A percentile compares a stretch with the other conserved stretches of the same genome.
Conservation (phyloP, 92 coral and sea anemone species). For the Epizoanthus illoricatus region DNA sequence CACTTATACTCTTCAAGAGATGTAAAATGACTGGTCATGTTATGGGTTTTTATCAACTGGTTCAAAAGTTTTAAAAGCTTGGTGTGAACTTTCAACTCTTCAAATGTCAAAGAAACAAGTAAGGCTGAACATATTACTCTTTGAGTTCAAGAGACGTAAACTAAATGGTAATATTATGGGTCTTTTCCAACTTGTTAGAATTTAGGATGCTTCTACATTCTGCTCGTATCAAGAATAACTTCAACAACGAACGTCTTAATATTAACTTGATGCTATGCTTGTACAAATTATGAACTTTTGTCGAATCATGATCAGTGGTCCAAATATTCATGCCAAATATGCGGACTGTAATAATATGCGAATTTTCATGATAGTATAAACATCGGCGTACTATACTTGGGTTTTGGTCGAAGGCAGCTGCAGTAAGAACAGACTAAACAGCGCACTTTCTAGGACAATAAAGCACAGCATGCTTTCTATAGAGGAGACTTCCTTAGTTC, state of each 20-base stretch:
- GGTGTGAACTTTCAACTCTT: neutral
- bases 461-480: conserved; percentile 10
- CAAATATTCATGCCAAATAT: neutral
- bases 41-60: no score
- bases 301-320: neutral
- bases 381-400: neutral
- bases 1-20: no score
- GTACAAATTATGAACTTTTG: no score
- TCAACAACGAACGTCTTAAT: no score
- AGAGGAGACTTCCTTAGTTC: conserved; percentile 1
- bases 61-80: no score
- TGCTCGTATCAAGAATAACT: no score
- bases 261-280: no score
- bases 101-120: no score
- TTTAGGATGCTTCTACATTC: no score
- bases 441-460: neutral
- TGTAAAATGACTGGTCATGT: no score
- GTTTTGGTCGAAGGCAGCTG: conserved; percentile 16
- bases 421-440: neutral
- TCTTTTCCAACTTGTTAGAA: no score
- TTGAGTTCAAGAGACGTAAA: neutral
- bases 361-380: neutral
- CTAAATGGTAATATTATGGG: neutral
- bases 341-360: neutral
- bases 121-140: no score